Evolutionary conservation across 2,797 vertebrate species (phyloP), one percentile per base, ranked within the genome.

Genomic region (Uromys caudimaculatus): DNA sequence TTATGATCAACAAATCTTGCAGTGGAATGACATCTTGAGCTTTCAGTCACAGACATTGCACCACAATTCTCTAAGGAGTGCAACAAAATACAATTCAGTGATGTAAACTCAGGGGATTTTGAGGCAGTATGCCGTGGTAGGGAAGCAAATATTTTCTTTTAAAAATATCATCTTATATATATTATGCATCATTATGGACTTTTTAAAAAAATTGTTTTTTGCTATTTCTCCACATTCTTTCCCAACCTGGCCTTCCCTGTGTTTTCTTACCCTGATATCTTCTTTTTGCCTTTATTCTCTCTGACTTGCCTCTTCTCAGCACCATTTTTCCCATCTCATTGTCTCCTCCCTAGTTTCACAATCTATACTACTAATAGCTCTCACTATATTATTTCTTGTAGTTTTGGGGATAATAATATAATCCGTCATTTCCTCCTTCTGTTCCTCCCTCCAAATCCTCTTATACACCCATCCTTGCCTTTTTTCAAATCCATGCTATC

Each of bases 1-100:
- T 73, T 90, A 64, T 82, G 83, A 94, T 94, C n/a, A 69, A 52
- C 75, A 24, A 88, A 85, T 97, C 38, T 96, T 93, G 52, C 41
- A 79, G 82, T 9, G 89, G 54, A 64, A 67, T 81, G 87, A 79
- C 24, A 90, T n/a, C 69, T 86, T 94, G 87, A 78, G 13, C 88
- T 96, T 93, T 54, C 44, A 81, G 88, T 88, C 93, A 75, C 0
- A 24, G 58, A 91, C 77, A 13, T 47, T 64, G 8, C 6, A 64
- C 85, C 81, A 71, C n/a, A 75, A 27, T 93, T 10, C 78, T 44
- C 89, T 87, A 44, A 24, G 50, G 16, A 75, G 3, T 23, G 29
- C 83, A 89, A 3, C 83, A 87, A 95, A 93, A 79, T 95, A 41
- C 16, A 95, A 69, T 73, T 92, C 21, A 41, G 29, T 23, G 4